Conservation (phyloP, 2,113 vertebrate species). For the Genyomyrus donnyi region DNA sequence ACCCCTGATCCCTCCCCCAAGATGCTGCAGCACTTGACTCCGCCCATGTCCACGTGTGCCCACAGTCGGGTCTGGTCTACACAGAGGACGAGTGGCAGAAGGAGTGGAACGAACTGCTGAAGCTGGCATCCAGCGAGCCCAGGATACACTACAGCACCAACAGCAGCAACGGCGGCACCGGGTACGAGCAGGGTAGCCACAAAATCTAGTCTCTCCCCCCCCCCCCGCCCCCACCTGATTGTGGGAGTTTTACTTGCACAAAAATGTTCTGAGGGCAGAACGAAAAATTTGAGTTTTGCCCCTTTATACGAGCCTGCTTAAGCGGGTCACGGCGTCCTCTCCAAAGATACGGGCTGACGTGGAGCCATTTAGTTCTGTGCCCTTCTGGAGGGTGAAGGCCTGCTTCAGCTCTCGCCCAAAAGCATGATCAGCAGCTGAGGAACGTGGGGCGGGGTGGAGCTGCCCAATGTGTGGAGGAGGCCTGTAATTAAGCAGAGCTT, state of each 20-base stretch:
- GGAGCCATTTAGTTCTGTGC: not conserved
- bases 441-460: not conserved
- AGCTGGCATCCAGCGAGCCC: constrained; percentile 82
- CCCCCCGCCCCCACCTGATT: not conserved
- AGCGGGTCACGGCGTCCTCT: not conserved
- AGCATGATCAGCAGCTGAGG: not conserved
- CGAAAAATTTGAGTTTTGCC: not conserved
- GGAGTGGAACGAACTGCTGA: constrained; percentile 90
- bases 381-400: not conserved
- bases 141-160: constrained; percentile 82
- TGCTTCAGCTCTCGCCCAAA: not conserved
- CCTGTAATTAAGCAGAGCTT: not conserved
- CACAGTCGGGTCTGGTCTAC: constrained; percentile 89
- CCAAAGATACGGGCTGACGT: not conserved
- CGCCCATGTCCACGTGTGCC: not conserved
- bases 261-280: too few relatives aligned
- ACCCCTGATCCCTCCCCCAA: not conserved
- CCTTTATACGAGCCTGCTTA: not conserved
- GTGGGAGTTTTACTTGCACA: too few relatives aligned
- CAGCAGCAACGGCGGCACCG: constrained; percentile 65
- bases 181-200: not conserved
- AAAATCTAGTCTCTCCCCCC: not conserved
- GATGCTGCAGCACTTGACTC: not conserved
- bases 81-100: constrained; percentile 98
- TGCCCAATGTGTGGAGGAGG: not conserved